These are phyloP conservation scores for Pocillopora damicornis DNA, from an alignment of 64 coral and sea anemone genomes.

Conservation along the genomic window DNA sequence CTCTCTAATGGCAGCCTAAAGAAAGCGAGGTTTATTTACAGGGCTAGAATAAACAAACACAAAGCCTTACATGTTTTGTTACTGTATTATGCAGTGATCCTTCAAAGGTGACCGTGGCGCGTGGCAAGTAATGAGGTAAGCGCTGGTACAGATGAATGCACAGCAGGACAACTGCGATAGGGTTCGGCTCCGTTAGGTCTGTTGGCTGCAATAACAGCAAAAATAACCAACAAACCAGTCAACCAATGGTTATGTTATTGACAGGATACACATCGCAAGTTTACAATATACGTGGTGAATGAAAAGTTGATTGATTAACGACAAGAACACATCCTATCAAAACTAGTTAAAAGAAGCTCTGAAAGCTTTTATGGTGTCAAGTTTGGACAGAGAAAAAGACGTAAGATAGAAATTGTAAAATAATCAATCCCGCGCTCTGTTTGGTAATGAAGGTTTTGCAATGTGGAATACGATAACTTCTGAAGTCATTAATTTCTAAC, in stretches of 20 bases:
- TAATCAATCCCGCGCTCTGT: too few relatives aligned
- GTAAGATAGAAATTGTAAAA: too few relatives aligned
- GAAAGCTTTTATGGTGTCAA: not conserved
- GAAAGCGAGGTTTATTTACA: not conserved
- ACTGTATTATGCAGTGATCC: slow-evolving; percentile 75
- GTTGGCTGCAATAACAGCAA: slow-evolving; percentile 56
- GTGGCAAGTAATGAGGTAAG: slow-evolving; percentile 87
- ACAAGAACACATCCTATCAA: too few relatives aligned
- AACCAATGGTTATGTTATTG: not conserved
- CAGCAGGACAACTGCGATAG: slow-evolving; percentile 69
- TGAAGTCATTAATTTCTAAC: slow-evolving; percentile 33
- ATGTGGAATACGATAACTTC: too few relatives aligned
- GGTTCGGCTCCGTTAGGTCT: slow-evolving; percentile 90
- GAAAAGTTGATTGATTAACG: too few relatives aligned
- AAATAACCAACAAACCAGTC: not conserved
- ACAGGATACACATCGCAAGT: too few relatives aligned
- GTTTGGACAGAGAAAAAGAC: not conserved
- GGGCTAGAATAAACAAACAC: not conserved
- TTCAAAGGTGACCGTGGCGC: slow-evolving; percentile 80
- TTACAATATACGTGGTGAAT: too few relatives aligned
- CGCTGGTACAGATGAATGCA: slow-evolving; percentile 94
- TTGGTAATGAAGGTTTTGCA: too few relatives aligned
- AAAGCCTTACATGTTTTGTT: slow-evolving; percentile 72
- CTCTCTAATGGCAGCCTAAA: not conserved
- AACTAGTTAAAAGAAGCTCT: too few relatives aligned